Percentiles rank a stretch among this genome's conserved stretches.
These are phyloP conservation scores for Cotesia chilonis DNA, from an alignment of 1,140 invertebrate species.

Conservation along the genomic window DNA sequence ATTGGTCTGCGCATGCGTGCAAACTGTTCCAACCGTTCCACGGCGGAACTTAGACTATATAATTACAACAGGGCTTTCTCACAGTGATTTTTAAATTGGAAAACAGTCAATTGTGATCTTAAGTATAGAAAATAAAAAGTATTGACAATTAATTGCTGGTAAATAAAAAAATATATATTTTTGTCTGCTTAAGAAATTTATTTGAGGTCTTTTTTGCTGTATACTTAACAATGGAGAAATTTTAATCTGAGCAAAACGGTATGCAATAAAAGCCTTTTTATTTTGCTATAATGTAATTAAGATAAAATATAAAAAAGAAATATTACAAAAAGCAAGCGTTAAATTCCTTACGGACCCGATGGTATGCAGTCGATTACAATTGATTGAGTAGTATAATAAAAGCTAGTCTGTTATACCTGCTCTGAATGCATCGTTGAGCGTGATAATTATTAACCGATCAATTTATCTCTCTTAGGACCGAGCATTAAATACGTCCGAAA, in stretches of 20 bases:
- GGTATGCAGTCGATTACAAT: constrained; percentile 1
- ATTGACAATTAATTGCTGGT: background rate
- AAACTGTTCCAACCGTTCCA: no score
- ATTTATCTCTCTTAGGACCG: constrained; percentile 74
- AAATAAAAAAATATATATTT: constrained; percentile 39
- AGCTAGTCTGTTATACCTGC: background rate
- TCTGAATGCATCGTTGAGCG: constrained; percentile 24
- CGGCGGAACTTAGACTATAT: no score
- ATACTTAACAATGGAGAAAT: constrained; percentile 26
- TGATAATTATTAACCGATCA: constrained; percentile 35
- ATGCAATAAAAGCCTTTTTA: no score
- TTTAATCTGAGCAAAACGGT: background rate
- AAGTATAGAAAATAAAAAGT: no score
- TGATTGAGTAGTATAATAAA: constrained; percentile 25
- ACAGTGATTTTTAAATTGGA: no score
- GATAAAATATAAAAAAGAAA: constrained; percentile 13
- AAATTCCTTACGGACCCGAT: background rate
- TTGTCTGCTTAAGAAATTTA: constrained; percentile 33
- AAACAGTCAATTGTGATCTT: no score
- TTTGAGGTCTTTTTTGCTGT: background rate
- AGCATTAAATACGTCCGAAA: constrained; percentile 76
- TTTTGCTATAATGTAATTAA: background rate
- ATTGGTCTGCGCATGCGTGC: no score
- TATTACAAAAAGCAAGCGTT: background rate
- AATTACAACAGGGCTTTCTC: no score